Conservation (phyloP, 2,797 vertebrate genomes). For the Lepidocolaptes lacrymiger region DNA sequence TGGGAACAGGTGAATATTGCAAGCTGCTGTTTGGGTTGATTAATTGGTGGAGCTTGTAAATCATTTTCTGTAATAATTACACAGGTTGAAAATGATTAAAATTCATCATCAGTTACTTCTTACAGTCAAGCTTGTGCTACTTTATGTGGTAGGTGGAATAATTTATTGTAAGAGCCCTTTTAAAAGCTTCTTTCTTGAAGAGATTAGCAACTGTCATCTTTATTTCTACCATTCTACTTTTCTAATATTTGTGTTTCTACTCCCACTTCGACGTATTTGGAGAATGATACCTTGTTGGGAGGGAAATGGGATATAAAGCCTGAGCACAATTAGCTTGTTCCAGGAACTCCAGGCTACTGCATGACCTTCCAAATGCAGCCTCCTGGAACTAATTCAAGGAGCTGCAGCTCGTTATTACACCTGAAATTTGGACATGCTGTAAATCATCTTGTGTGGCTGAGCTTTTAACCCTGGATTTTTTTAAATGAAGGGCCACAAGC, state of each 20-base stretch:
- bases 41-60: neutral
- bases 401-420: neutral
- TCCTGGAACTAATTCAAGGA: neutral
- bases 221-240: neutral
- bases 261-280: neutral
- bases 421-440: neutral
- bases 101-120: neutral
- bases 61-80: neutral
- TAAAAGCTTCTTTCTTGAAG: neutral
- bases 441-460: neutral
- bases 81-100: conserved; percentile 7
- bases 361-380: neutral
- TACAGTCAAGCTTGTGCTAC: neutral
- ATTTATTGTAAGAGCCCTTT: neutral
- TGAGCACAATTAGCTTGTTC: neutral
- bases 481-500: neutral
- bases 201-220: neutral
- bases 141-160: conserved; percentile 42
- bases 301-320: neutral
- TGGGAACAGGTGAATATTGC: neutral
- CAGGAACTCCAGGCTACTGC: neutral
- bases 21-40: neutral
- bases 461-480: neutral
- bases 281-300: neutral
- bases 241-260: neutral